Conservation (phyloP, 1,140 invertebrate species). For the Bombus polaris region DNA sequence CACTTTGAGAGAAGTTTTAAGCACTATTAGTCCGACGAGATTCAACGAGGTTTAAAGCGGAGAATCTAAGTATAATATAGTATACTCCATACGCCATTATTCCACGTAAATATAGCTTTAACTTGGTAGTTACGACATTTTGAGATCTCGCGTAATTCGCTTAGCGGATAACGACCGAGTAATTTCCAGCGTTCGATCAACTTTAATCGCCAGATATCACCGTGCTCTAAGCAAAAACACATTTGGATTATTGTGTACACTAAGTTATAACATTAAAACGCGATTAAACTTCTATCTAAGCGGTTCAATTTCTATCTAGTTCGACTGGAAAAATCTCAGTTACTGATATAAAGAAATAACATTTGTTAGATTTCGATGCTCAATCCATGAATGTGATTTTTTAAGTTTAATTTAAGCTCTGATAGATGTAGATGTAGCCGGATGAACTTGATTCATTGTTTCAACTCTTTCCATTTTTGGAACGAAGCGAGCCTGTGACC, state of each 20-base stretch:
- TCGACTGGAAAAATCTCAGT: background rate
- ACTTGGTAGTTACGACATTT: slow-evolving; percentile 11
- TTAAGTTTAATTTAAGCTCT: background rate
- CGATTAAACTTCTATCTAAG: background rate
- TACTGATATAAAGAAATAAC: background rate
- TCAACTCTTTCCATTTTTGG: background rate
- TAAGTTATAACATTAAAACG: background rate
- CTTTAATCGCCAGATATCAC: slow-evolving; percentile 3
- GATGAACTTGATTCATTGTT: background rate
- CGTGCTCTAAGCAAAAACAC: background rate
- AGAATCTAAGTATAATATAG: slow-evolving; percentile 23
- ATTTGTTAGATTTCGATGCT: background rate
- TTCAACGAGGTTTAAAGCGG: slow-evolving; percentile 13
- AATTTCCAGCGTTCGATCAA: slow-evolving; percentile 16
- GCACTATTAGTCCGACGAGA: slow-evolving; percentile 26
- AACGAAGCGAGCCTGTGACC: background rate
- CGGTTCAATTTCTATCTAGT: too few species aligned
- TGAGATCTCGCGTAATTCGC: slow-evolving; percentile 16
- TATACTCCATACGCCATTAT: background rate
- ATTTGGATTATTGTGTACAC: background rate
- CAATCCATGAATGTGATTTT: too few species aligned
- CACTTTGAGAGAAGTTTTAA: slow-evolving; percentile 12
- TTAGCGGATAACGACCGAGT: slow-evolving; percentile 13
- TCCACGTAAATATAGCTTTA: slow-evolving; percentile 24
- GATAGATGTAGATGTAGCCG: background rate